Conservation (phyloP, 2,797 vertebrate species). For the Sciurus vulgaris region DNA sequence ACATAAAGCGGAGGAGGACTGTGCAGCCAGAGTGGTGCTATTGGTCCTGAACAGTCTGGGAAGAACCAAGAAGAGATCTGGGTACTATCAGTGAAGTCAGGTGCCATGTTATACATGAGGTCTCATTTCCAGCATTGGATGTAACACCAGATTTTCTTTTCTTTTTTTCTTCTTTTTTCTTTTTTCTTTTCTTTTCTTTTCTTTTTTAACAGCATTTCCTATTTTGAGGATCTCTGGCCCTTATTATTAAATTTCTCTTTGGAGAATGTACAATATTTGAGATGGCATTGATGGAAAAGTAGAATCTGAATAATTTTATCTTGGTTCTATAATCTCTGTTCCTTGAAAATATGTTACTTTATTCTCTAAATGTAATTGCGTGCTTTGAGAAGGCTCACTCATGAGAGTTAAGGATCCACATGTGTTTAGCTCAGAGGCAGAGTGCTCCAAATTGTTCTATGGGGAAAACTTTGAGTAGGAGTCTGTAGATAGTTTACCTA, state of each 20-base stretch:
- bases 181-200: too few relatives aligned
- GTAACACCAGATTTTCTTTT: neutral
- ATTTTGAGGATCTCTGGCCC: conserved; percentile 25
- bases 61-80: too few relatives aligned
- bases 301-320: neutral
- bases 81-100: neutral
- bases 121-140: conserved; percentile 50
- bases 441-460: neutral
- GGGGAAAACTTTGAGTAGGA: neutral
- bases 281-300: neutral
- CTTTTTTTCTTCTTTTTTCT: neutral
- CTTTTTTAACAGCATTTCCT: neutral
- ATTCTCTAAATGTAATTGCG: neutral
- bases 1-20: neutral
- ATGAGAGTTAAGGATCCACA: neutral
- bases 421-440: neutral
- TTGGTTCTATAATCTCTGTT: neutral
- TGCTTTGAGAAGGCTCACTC: neutral
- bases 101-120: rapidly evolving
- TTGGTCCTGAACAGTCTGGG: neutral
- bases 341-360: neutral
- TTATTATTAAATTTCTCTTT: conserved; percentile 23
- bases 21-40: too few relatives aligned
- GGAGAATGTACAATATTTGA: neutral
- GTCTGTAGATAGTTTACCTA: neutral